Evolutionary conservation across 2,113 vertebrate species (phyloP), one percentile per base, ranked within the genome.

Genomic region (Phyllopteryx taeniolatus): DNA sequence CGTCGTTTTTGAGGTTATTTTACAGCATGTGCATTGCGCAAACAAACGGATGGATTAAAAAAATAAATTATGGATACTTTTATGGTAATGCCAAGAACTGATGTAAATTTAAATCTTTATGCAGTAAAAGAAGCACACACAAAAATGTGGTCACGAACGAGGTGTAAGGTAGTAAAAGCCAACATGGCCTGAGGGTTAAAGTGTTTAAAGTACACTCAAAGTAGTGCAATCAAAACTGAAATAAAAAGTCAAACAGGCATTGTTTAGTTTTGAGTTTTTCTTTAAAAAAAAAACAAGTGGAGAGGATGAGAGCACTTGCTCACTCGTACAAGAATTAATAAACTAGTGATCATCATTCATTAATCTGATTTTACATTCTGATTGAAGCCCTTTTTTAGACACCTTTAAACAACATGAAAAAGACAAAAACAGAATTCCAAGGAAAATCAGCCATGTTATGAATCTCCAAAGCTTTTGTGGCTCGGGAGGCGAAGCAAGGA

Each of bases 321-420:
- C 60, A 62, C 35, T 60, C 13, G 14, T 70, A 63, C 57, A 83
- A 83, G 75, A 79, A 84, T 80, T 80, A 70, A 81, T 70, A 75
- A 83, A 86, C 90, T 89, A 87, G 86, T 86, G 82, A 76, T 78
- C 66, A 84, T 76, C 62, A 79, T 77, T 70, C 70, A 89, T 85
- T 27, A 46, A 47, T 66, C 73, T 73, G 60, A 75, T 72, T 90
- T 89, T 47, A 89, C 90, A 90, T 86, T 92, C 83, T 80, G 78
- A 80, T 82, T 87, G 60, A 76, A 91, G 90, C 92, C 88, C 88
- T 91, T 92, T 76, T 76, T 49, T 79, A 63, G 59, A 56, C 79
- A 4, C 71, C 76, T 66, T 72, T 70, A 75, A 73, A 85, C 65
- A 14, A 79, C 59, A 70, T 57, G 35, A 57, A 73, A 68, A 31